Base-by-base conservation (phyloP, 2,113 vertebrate genomes). In the Nesogale talazaci region DNA sequence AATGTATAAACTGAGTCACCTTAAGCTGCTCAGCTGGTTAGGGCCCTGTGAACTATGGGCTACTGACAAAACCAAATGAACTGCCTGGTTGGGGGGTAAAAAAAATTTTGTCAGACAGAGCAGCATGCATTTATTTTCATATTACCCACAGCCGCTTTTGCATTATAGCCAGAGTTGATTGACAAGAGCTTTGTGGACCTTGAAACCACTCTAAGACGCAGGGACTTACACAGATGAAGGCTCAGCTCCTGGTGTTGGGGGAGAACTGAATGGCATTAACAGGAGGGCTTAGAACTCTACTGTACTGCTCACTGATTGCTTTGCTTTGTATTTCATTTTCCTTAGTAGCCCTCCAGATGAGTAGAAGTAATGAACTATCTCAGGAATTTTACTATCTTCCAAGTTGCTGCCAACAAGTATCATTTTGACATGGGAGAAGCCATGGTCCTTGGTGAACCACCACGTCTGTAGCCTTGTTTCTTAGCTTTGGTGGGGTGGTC, bases 271-370 rank as follows among this genome's bases (percentile, higher is more conserved):
- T 11, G 6, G 16, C 2, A 2, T 1, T 52, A 61, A 22, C 8
- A n/a, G 72, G 40, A n/a, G 6, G 29, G 34, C 34, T 25, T 36
- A 22, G 25, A 38, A 34, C 11, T 0, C 20, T 31, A 1, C 5
- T 12, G 0, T 11, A 27, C 1, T 3, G 0, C 89, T 31, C 76
- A 0, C 29, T 0, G 6, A 1, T 19, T 8, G n/a, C 9, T 67
- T 67, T 52, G 46, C 10, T 52, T 52, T 52, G 46, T 52, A 40
- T 8, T 1, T 19, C 6, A 52, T 59, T 57, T 23, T 11, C 36
- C 56, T 36, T 1, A 36, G 52, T 19, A 29, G 76, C 7, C 25
- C 29, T 85, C 31, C 34, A 12, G 6, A n/a, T 19, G 38, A 29
- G 6, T 59, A 14, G 52, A 69, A 19, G 7, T 3, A 3, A 9